phyloP scores from a whole-genome alignment of 2,797 vertebrate genomes.

The Aselliscus stoliczkanus region DNA sequence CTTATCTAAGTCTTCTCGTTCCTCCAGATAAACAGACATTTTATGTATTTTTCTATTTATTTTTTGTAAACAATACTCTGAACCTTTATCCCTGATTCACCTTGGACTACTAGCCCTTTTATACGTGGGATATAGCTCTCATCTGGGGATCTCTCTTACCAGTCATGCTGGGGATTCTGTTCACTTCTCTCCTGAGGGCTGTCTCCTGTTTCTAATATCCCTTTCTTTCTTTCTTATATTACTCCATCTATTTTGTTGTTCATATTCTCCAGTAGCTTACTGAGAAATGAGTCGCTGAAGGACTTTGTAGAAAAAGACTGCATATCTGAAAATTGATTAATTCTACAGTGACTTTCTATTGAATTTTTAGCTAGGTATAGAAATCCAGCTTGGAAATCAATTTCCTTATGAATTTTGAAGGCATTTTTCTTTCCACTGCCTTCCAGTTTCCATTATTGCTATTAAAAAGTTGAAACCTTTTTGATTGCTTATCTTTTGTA shows the following conservation, averaged over 20 bases:
- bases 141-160: not conserved
- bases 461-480: not conserved
- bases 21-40: not conserved
- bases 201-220: not conserved
- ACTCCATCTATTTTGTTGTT: not conserved
- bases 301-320: not conserved
- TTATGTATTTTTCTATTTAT: not conserved
- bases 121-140: not conserved
- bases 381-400: not conserved
- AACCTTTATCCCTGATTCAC: not conserved
- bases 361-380: not conserved
- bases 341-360: not conserved
- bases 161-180: not conserved
- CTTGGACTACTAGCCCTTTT: not conserved
- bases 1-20: not conserved
- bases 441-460: not conserved
- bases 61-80: not conserved
- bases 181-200: rapidly evolving
- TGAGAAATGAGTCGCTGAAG: not conserved
- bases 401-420: not conserved
- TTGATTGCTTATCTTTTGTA: not conserved
- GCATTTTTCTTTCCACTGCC: rapidly evolving
- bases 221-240: not conserved
- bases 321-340: not conserved
- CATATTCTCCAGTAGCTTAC: not conserved